These are phyloP conservation scores for Takifugu ocellatus DNA, from an alignment of 2,797 vertebrate genomes.

Conservation along the genomic window DNA sequence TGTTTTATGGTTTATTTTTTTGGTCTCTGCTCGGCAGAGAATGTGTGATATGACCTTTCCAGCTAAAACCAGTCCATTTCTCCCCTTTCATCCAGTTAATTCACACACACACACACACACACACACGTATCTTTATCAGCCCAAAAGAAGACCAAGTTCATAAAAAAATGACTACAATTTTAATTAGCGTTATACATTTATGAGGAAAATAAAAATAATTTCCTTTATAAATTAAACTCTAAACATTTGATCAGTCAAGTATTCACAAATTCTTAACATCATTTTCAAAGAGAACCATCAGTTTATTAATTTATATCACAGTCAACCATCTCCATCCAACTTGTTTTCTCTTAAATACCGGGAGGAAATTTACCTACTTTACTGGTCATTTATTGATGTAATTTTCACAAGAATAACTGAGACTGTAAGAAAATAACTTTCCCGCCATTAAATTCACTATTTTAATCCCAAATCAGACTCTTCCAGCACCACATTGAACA, in stretches of 20 bases:
- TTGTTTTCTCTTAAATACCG: constrained; percentile 15
- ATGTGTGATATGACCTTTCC: too few species aligned
- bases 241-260: constrained; percentile 52
- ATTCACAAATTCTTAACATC: constrained; percentile 52
- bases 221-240: constrained; percentile 67
- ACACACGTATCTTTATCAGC: not conserved
- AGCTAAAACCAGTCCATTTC: too few species aligned
- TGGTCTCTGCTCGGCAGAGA: too few species aligned
- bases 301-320: constrained; percentile 22
- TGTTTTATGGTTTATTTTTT: too few species aligned
- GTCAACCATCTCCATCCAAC: constrained; percentile 11
- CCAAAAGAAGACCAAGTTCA: not conserved
- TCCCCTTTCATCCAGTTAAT: too few species aligned
- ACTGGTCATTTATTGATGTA: not conserved
- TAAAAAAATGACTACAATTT: constrained; percentile 51
- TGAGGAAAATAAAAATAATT: constrained; percentile 22
- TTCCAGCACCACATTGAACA: not conserved
- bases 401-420: not conserved
- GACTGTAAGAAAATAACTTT: not conserved
- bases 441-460: not conserved
- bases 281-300: constrained; percentile 21
- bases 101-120: too few species aligned
- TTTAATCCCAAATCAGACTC: not conserved
- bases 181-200: constrained; percentile 45
- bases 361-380: constrained; percentile 13